Evolutionary conservation across 2,113 vertebrate species (phyloP), one percentile per base, ranked within the genome.

Genomic region (Axis porcinus): DNA sequence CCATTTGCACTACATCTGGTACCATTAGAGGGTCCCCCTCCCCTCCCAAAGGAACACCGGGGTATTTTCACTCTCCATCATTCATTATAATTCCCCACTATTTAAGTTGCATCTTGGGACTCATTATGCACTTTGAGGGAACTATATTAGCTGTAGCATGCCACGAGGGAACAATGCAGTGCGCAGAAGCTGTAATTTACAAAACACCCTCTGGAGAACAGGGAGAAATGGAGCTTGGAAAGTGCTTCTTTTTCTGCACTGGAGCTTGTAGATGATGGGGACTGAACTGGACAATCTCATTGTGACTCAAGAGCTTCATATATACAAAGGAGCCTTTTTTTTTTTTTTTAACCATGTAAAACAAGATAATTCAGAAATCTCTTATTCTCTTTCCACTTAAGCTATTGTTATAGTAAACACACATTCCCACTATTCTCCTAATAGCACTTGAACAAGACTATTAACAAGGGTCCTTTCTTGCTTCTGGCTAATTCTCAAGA

Each of bases 101-200:
- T 89, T 95, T 95, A 93, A 97, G 16, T n/a, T 96, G 89, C 70
- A 97, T 82, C 94, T 50, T 74, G 94, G 97, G 97, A 97, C 57
- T 81, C 52, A 89, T 97, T 95, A 97, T 55, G 33, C 47, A 78
- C 81, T 83, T 89, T 81, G 57, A 64, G 83, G 91, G 83, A 97
- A 76, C 50, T 76, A 19, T 76, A 78, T 84, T 96, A 70, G 36
- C 86, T 76, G 13, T 52, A 88, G 86, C 86, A 96, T 58, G 15
- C 82, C 97, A 76, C 93, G n/a, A 50, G 93, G 93, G 94, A 92
- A 76, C 91, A 81, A 52, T 74, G 45, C 30, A 36, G 57, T 86
- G 10, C 86, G 21, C 3, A 82, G 87, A 94, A 58, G 45, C 83
- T 81, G 4, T 93, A 92, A 97, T 95, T 98, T 97, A 92, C 81